phyloP scores from a whole-genome alignment of 2,888 invertebrate species.

The Amiota minor region DNA sequence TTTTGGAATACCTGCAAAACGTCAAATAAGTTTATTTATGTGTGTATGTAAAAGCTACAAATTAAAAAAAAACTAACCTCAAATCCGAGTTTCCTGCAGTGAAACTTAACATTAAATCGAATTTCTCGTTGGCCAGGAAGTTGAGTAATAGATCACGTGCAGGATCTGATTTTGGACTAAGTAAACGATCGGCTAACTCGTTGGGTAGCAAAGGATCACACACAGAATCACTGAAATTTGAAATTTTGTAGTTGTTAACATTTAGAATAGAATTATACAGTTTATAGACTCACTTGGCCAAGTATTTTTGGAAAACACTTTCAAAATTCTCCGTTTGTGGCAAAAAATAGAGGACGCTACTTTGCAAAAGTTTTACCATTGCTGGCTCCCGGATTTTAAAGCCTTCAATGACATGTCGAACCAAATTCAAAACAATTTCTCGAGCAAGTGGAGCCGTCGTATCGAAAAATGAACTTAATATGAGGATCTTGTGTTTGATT shows the following conservation, averaged over 20 bases:
- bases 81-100: slow-evolving; percentile 83
- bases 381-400: slow-evolving; percentile 80
- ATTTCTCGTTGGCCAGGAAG: slow-evolving; percentile 79
- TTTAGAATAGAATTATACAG: not conserved
- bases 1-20: slow-evolving; percentile 59
- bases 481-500: slow-evolving; percentile 85
- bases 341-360: slow-evolving; percentile 85
- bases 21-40: not conserved
- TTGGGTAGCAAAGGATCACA: slow-evolving; percentile 70
- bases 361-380: slow-evolving; percentile 79
- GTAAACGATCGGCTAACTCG: slow-evolving; percentile 81
- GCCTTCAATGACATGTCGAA: slow-evolving; percentile 85
- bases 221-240: slow-evolving; percentile 55
- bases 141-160: slow-evolving; percentile 76
- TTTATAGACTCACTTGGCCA: slow-evolving; percentile 60
- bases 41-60: not conserved
- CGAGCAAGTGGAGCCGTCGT: slow-evolving; percentile 88
- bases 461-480: slow-evolving; percentile 86
- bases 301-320: slow-evolving; percentile 60
- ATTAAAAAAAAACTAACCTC: slow-evolving; percentile 72
- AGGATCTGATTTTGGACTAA: slow-evolving; percentile 70
- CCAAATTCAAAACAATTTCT: slow-evolving; percentile 87
- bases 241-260: not conserved
- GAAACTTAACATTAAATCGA: slow-evolving; percentile 83
- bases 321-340: slow-evolving; percentile 75